Conservation (phyloP, 2,888 invertebrate genomes). For the Glyphotaelius pellucidus region DNA sequence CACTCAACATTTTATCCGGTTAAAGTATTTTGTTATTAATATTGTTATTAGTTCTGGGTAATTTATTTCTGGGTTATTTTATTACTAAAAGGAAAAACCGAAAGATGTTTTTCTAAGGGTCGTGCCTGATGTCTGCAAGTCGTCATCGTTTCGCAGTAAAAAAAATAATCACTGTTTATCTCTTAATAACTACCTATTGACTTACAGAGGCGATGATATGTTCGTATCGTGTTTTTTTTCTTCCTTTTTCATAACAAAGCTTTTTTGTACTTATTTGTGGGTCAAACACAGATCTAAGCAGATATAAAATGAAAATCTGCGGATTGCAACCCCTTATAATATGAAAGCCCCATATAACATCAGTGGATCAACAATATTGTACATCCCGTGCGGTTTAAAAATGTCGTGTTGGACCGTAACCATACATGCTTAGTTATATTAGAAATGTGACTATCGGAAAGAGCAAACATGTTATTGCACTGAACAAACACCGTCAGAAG, state of each 20-base stretch:
- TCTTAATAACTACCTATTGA: not conserved
- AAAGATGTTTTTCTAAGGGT: not conserved
- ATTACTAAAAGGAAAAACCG: not conserved
- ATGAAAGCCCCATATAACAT: no score
- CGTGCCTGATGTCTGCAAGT: not conserved
- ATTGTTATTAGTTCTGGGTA: not conserved
- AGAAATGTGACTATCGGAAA: conserved; percentile 6
- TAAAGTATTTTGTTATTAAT: not conserved
- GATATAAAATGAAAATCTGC: no score
- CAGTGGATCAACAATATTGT: no score
- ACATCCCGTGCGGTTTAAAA: no score
- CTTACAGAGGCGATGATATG: not conserved
- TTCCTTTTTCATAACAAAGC: no score
- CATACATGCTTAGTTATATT: not conserved
- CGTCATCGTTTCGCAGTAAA: not conserved
- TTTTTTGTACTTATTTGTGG: no score
- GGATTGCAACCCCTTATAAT: no score
- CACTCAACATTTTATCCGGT: no score
- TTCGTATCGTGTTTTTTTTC: not conserved
- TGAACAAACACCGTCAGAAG: not conserved
- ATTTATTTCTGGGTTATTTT: not conserved
- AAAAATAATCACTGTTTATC: not conserved
- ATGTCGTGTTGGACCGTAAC: no score
- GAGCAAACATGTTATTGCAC: conserved; percentile 2
- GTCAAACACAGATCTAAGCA: no score